These are phyloP conservation scores for Lasioglossum zephyrum DNA, from an alignment of 2,888 invertebrate genomes.

Conservation along the genomic window DNA sequence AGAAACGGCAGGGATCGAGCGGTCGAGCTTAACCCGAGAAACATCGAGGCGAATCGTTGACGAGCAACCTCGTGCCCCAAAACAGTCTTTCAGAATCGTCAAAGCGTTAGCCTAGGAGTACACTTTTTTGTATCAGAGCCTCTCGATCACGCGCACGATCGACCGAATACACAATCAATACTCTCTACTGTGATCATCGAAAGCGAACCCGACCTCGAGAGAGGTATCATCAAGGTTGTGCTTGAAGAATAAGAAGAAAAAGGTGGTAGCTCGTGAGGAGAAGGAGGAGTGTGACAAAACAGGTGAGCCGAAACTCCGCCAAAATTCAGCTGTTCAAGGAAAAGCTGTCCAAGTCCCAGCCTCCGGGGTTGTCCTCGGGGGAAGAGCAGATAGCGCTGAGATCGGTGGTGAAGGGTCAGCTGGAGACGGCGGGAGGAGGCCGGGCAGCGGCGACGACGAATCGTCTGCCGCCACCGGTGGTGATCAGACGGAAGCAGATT, in stretches of 20 bases:
- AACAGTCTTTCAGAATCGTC: constrained; percentile 69
- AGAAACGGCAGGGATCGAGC: background rate
- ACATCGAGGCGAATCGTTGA: background rate
- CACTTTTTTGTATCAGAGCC: constrained; percentile 49
- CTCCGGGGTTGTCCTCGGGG: constrained; percentile 71
- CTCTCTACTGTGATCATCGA: constrained; percentile 5
- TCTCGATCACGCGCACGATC: background rate
- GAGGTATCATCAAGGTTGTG: background rate
- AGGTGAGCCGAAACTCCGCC: constrained; percentile 63
- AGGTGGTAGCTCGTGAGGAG: background rate
- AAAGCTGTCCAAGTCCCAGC: constrained; percentile 77
- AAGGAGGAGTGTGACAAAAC: constrained; percentile 17
- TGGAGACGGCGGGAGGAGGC: constrained; percentile 48
- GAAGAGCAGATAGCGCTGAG: constrained; percentile 74
- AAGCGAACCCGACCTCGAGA: background rate
- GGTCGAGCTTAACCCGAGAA: background rate
- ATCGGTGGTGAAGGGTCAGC: constrained; percentile 67
- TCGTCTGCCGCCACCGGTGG: constrained; percentile 80
- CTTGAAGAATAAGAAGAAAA: background rate
- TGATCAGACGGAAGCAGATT: constrained; percentile 80
- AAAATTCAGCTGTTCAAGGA: constrained; percentile 81
- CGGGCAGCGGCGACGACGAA: constrained; percentile 49
- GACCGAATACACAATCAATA: constrained; percentile 15
- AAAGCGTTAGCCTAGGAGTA: constrained; percentile 47
- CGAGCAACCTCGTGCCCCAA: constrained; percentile 45